A percentile compares a stretch with the other conserved stretches of the same genome.
Evolutionary conservation across 1,140 invertebrate genomes (phyloP).

Genomic region (Nasonia vitripennis): DNA sequence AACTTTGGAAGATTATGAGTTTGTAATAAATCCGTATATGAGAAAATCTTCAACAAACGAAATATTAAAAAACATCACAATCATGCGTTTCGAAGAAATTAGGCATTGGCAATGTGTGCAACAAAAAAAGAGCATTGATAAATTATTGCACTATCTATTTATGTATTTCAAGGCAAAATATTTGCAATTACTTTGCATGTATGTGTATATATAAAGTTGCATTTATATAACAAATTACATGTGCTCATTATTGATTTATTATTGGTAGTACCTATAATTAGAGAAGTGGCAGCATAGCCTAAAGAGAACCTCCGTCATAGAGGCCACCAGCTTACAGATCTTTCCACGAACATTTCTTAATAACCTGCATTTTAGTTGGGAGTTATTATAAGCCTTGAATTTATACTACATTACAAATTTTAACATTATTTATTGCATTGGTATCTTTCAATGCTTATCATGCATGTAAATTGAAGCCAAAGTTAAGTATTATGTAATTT

Average conservation of each 20-base stretch:
- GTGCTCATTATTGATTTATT: conserved; percentile 69
- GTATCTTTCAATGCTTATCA: conserved; percentile 42
- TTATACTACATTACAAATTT: conserved; percentile 49
- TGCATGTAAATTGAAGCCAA: conserved; percentile 50
- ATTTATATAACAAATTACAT: conserved; percentile 53
- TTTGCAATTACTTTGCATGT: conserved; percentile 34
- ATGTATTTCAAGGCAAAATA: conserved; percentile 46
- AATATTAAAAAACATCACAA: conserved; percentile 14
- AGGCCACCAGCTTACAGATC: conserved; percentile 79
- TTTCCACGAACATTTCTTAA: conserved; percentile 77
- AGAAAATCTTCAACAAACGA: not conserved
- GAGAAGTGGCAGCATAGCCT: conserved; percentile 81
- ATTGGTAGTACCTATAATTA: conserved; percentile 74
- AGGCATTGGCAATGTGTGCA: conserved; percentile 8
- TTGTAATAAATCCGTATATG: not conserved
- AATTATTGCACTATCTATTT: conserved; percentile 19
- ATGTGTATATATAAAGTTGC: conserved; percentile 37
- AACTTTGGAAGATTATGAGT: not conserved
- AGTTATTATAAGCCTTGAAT: conserved; percentile 66
- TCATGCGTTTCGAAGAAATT: conserved; percentile 42
- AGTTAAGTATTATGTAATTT: conserved; percentile 35
- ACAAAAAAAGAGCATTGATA: conserved; percentile 37
- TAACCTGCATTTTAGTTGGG: conserved; percentile 74
- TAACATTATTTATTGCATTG: conserved; percentile 35
- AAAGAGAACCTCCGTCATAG: conserved; percentile 79